Conservation (phyloP, 2,888 invertebrate species). For the Epinotia ramella region DNA sequence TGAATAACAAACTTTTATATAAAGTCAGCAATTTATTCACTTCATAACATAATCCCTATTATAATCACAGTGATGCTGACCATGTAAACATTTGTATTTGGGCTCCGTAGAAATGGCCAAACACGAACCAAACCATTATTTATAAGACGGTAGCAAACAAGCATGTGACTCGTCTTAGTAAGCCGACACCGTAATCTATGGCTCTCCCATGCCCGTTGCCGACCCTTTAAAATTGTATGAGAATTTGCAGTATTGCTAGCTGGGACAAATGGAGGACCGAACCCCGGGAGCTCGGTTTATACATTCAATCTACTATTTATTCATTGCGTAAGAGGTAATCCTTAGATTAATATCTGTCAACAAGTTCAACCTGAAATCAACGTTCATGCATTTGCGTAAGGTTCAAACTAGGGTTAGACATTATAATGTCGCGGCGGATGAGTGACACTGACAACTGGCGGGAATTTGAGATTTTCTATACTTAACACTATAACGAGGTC, state of each 20-base stretch:
- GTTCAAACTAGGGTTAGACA: no score
- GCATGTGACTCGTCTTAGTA: no score
- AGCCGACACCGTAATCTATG: background rate
- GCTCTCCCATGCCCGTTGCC: background rate
- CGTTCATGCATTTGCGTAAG: no score
- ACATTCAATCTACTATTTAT: background rate
- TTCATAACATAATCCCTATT: slow-evolving; percentile 34
- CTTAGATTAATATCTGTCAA: no score
- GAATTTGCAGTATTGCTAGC: background rate
- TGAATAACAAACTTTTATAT: slow-evolving; percentile 38
- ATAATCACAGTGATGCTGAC: slow-evolving; percentile 34
- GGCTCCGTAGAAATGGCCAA: background rate
- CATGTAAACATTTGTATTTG: slow-evolving; percentile 24
- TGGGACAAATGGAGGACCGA: background rate
- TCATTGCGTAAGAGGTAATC: background rate
- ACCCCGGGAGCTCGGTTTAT: background rate
- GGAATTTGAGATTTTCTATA: no score
- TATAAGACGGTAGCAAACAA: background rate
- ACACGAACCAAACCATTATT: background rate
- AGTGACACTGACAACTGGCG: no score
- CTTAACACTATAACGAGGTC: no score
- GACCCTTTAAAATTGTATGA: background rate
- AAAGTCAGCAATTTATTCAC: slow-evolving; percentile 40
- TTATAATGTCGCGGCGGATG: no score
- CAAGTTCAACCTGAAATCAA: background rate